phyloP scores from a whole-genome alignment of 2,797 vertebrate genomes.

The Myotis planiceps region DNA sequence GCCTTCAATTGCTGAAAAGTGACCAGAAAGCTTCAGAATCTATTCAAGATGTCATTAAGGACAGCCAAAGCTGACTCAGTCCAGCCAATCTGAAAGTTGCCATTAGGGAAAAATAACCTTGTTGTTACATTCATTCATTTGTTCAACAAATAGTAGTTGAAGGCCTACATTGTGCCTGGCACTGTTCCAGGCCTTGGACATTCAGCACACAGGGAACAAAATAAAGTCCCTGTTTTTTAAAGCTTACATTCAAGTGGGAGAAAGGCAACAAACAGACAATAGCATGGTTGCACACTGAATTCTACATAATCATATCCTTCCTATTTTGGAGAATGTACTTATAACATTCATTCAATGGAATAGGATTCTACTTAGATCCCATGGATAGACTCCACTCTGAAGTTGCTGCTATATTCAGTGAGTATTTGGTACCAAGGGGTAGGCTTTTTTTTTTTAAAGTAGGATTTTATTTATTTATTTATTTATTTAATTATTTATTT shows the following conservation, averaged over 20 bases:
- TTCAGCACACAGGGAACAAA: conserved; percentile 60
- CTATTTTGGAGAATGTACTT: not conserved
- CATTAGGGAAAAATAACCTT: not conserved
- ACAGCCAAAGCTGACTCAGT: not conserved
- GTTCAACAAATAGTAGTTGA: not conserved
- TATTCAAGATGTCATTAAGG: not conserved
- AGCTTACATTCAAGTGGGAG: not conserved
- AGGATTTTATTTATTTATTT: not conserved
- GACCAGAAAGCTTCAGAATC: not conserved
- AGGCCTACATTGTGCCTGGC: not conserved
- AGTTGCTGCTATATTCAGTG: not conserved
- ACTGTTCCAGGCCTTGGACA: conserved; percentile 2
- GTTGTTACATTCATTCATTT: not conserved
- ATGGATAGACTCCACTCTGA: not conserved
- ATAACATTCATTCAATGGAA: not conserved
- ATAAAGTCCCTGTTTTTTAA: conserved; percentile 4
- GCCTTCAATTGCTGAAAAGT: not conserved
- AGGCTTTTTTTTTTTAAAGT: not conserved
- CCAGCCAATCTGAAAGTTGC: not conserved
- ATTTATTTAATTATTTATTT: not conserved
- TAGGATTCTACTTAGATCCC: not conserved
- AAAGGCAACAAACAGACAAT: not conserved
- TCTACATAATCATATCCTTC: not conserved
- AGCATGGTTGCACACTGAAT: not conserved
- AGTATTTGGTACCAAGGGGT: not conserved